Evolutionary conservation across 1,140 invertebrate genomes (phyloP), one percentile per base, ranked within the genome.

Genomic region (Trichonephila clavipes): DNA sequence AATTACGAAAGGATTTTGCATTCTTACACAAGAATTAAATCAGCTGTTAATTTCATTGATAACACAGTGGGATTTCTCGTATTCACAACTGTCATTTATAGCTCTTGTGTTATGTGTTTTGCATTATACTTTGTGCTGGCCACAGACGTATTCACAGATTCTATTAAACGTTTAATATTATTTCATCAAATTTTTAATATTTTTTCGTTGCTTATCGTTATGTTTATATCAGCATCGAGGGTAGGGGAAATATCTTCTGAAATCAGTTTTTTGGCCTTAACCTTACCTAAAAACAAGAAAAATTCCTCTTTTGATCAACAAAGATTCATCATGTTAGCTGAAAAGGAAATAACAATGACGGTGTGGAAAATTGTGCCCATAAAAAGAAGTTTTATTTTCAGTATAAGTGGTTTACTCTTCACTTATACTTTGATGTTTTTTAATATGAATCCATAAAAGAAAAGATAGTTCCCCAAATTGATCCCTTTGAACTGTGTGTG

Each of bases 121-220:
- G 28, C 69, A 16, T n/a, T 72, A 14, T 28, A 34, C 28, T 14
- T 72, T 4, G 16, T 72, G n/a, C 69, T 72, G 3, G 3, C 24
- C 28, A n/a, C n/a, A 28, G 10, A 16, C 14, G 4, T 72, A 24
- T 14, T 34, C 4, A 14, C 16, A 2, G 14, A 28, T 28, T 2
- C 0, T 16, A 4, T 72, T 2, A 2, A 3, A 0, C n/a, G 16
- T 2, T 8, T 72, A 12, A 14, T 12, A 2, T 0, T 34, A 3
- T 72, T 16, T 14, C 2, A 14, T 14, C 8, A 14, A 4, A 14
- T 72, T 10, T 14, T 72, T 12, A 18, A 10, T 12, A 3, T 2
- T 28, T 72, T 72, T 24, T 14, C 12, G 12, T 24, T 72, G 28
- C 28, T 34, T 24, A 12, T 72, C 0, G 12, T 24, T 14, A 16